Percentiles rank a stretch among this genome's conserved stretches.
These are phyloP conservation scores for Spodoptera litura DNA, from an alignment of 1,140 invertebrate genomes.

Conservation along the genomic window DNA sequence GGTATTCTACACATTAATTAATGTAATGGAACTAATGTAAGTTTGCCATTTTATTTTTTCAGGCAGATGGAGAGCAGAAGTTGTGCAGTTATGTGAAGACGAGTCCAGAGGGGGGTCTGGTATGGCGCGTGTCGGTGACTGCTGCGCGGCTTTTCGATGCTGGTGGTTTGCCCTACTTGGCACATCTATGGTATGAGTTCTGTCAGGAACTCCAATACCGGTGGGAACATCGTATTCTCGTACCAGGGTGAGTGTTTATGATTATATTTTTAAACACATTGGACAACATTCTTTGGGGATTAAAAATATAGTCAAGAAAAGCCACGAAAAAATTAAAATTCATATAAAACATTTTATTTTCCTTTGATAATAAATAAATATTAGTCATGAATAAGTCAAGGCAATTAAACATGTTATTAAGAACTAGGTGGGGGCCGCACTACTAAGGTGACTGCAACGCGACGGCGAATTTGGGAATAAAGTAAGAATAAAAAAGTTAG, in stretches of 20 bases:
- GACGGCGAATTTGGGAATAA: too few species aligned
- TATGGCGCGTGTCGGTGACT: slow-evolving; percentile 94
- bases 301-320: too few species aligned
- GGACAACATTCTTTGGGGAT: neutral
- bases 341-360: too few species aligned
- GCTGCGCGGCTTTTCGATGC: slow-evolving; percentile 92
- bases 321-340: too few species aligned
- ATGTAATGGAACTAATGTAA: too few species aligned
- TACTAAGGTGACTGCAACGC: too few species aligned
- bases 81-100: slow-evolving; percentile 89
- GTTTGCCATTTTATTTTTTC: slow-evolving; percentile 51
- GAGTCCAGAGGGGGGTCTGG: slow-evolving; percentile 91
- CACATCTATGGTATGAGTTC: slow-evolving; percentile 97
- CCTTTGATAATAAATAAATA: too few species aligned
- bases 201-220: slow-evolving; percentile 95
- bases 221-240: slow-evolving; percentile 93
- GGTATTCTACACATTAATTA: neutral
- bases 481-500: too few species aligned
- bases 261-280: neutral
- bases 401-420: too few species aligned
- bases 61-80: slow-evolving; percentile 69
- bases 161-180: slow-evolving; percentile 92
- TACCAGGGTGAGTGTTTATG: slow-evolving; percentile 92
- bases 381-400: too few species aligned
- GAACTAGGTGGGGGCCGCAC: too few species aligned